phyloP scores from a whole-genome alignment of 2,797 vertebrate genomes.

The Sphenopsis melanotis region DNA sequence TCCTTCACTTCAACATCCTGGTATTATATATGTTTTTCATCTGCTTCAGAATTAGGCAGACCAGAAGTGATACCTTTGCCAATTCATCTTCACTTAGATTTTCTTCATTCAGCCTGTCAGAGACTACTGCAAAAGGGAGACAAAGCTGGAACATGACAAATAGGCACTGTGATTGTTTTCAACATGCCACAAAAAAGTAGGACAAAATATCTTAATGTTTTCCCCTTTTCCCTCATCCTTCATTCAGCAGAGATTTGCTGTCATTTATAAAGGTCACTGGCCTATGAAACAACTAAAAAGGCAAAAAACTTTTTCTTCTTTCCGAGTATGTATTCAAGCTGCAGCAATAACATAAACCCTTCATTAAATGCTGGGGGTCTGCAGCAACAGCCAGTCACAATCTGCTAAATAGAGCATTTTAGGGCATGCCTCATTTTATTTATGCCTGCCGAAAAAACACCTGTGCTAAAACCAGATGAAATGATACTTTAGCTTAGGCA shows the following conservation, averaged over 20 bases:
- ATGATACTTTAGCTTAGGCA: background rate
- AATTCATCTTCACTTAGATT: constrained; percentile 76
- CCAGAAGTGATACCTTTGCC: constrained; percentile 62
- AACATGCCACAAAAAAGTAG: constrained; percentile 74
- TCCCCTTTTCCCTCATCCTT: constrained; percentile 72
- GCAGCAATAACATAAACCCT: background rate
- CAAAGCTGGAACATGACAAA: constrained; percentile 73
- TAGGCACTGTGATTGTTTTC: constrained; percentile 76
- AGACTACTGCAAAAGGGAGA: constrained; percentile 56
- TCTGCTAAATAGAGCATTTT: constrained; percentile 6
- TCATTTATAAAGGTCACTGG: constrained; percentile 76
- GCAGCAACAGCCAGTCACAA: background rate
- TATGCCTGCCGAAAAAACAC: background rate
- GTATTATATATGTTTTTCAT: constrained; percentile 76
- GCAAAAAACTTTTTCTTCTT: constrained; percentile 42
- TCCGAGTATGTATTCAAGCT: background rate
- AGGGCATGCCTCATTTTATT: background rate
- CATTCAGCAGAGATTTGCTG: constrained; percentile 71
- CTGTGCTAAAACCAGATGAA: background rate
- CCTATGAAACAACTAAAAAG: constrained; percentile 57
- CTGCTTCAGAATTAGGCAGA: constrained; percentile 69
- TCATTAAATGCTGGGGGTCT: background rate
- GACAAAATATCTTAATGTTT: constrained; percentile 82
- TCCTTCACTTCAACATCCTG: constrained; percentile 66
- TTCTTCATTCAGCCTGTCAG: constrained; percentile 75